Evolutionary conservation across 2,797 vertebrate species (phyloP).

Genomic region (Delichon dasypus): DNA sequence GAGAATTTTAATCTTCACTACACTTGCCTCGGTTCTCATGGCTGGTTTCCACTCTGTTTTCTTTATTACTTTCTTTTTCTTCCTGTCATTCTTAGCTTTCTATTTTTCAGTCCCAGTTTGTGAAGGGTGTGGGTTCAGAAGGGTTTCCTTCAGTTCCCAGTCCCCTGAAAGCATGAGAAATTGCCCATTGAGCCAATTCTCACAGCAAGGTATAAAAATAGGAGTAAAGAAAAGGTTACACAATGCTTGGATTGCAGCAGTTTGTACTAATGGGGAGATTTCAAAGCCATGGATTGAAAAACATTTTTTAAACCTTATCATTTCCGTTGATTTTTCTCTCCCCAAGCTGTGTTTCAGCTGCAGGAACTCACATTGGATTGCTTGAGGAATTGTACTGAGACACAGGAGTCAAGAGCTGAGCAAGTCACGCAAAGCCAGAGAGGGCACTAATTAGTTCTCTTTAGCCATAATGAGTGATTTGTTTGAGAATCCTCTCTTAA

Average conservation of each 20-base stretch:
- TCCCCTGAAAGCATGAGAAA: conserved; percentile 80
- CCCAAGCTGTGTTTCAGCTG: conserved; percentile 46
- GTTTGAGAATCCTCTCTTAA: conserved; percentile 25
- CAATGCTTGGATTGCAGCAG: conserved; percentile 64
- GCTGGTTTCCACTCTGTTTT: conserved; percentile 78
- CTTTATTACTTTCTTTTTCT: conserved; percentile 85
- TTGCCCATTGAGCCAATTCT: conserved; percentile 76
- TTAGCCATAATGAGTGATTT: neutral
- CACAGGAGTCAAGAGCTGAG: neutral
- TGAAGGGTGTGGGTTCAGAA: conserved; percentile 75
- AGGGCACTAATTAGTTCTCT: conserved; percentile 14
- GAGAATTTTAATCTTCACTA: conserved; percentile 49
- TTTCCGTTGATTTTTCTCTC: conserved; percentile 72
- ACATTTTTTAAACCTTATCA: conserved; percentile 60
- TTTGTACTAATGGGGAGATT: conserved; percentile 64
- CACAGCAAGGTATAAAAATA: conserved; percentile 83
- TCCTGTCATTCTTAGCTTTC: conserved; percentile 89
- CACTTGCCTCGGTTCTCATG: conserved; percentile 70
- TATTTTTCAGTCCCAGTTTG: conserved; percentile 78
- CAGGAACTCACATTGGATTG: conserved; percentile 18
- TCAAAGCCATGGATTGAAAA: conserved; percentile 58
- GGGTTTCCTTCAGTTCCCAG: conserved; percentile 78
- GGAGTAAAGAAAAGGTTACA: conserved; percentile 72
- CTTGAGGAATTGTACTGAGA: neutral
- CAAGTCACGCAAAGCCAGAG: conserved; percentile 23